Evolutionary conservation across 2,113 vertebrate genomes (phyloP).

Genomic region (Spheniscus mendiculus): DNA sequence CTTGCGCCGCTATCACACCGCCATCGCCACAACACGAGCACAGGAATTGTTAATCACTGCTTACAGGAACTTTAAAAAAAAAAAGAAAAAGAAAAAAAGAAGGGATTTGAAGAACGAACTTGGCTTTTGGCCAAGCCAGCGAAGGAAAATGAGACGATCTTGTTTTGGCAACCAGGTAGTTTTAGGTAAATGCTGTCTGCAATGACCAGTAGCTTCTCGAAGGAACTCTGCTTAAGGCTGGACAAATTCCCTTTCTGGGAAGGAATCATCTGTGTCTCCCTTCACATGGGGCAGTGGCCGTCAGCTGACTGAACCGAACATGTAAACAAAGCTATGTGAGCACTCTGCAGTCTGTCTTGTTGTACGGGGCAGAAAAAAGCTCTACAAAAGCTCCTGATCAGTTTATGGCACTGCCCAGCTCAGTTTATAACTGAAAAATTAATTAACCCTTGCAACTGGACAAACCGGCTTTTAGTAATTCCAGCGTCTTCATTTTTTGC

Average conservation of each 20-base stretch:
- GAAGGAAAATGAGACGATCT: not conserved
- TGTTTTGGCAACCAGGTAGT: not conserved
- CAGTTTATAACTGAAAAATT: not conserved
- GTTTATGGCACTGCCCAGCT: not conserved
- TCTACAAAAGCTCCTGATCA: not conserved
- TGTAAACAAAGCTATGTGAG: not conserved
- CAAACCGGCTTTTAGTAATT: not conserved
- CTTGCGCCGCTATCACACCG: not conserved
- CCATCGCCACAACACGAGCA: rapidly evolving
- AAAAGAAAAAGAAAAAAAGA: rapidly evolving
- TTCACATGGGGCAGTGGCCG: not conserved
- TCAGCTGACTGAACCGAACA: not conserved
- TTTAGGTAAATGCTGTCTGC: not conserved
- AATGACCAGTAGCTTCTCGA: not conserved
- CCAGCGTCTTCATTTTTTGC: not conserved
- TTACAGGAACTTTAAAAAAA: not conserved
- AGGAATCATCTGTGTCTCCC: not conserved
- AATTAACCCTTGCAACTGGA: not conserved
- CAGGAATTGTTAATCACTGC: not conserved
- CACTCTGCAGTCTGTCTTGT: not conserved
- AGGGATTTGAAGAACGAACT: not conserved
- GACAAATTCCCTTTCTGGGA: not conserved
- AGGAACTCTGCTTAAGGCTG: not conserved
- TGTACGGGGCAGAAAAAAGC: rapidly evolving
- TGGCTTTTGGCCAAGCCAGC: not conserved